Conservation (phyloP, 2,888 invertebrate species). For the Caenorhabditis sp. region DNA sequence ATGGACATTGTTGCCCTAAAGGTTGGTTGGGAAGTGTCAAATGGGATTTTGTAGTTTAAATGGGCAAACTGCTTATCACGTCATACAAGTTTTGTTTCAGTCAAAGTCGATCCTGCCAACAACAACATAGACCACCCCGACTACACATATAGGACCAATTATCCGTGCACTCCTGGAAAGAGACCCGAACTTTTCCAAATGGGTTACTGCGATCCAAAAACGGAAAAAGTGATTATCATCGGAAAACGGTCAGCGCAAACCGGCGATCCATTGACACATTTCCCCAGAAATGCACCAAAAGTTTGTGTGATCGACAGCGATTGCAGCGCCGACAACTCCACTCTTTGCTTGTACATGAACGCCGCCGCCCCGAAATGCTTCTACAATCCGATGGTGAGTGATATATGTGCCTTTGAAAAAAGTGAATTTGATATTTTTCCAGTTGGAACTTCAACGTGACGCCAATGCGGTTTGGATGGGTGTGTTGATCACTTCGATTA, state of each 20-base stretch:
- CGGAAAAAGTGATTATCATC: slow-evolving; percentile 11
- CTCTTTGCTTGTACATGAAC: slow-evolving; percentile 17
- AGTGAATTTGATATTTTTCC: too few species aligned
- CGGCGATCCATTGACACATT: background rate
- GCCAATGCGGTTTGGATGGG: slow-evolving; percentile 13
- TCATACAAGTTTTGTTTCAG: slow-evolving; percentile 7
- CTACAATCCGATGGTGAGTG: slow-evolving; percentile 13
- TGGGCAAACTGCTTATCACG: background rate
- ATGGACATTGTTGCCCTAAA: slow-evolving; percentile 24
- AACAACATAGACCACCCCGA: too few species aligned
- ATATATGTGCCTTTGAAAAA: too few species aligned
- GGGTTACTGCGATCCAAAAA: slow-evolving; percentile 15
- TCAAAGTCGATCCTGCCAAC: slow-evolving; percentile 4
- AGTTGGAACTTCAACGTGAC: background rate
- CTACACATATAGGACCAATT: too few species aligned
- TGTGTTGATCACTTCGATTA: slow-evolving; percentile 17
- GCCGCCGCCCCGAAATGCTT: too few species aligned
- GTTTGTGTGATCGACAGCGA: slow-evolving; percentile 5
- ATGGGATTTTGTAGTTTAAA: background rate
- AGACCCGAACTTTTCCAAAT: slow-evolving; percentile 5
- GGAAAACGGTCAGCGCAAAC: background rate
- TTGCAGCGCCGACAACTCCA: slow-evolving; percentile 8
- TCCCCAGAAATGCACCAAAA: background rate
- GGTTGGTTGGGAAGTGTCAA: slow-evolving; percentile 4
- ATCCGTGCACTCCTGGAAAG: slow-evolving; percentile 11